Percentiles rank a stretch among this genome's conserved stretches.
These are phyloP conservation scores for Poecilia wingei DNA, from an alignment of 2,797 vertebrate species.

Conservation along the genomic window DNA sequence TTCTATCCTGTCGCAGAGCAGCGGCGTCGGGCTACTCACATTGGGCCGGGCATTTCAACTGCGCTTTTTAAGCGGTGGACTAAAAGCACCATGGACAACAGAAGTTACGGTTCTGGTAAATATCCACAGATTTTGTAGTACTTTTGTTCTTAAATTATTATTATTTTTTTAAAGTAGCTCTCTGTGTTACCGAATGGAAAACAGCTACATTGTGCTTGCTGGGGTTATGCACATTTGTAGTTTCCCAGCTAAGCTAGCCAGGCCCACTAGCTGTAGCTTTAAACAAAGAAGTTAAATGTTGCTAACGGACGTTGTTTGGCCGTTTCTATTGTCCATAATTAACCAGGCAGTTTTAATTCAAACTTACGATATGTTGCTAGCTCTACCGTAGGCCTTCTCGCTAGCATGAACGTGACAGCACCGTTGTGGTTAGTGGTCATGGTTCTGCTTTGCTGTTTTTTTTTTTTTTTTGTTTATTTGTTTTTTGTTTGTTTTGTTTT, in stretches of 20 bases:
- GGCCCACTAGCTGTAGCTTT: background rate
- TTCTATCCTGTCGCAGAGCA: background rate
- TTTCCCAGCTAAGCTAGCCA: background rate
- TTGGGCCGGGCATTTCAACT: fast-evolving
- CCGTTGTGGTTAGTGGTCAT: background rate
- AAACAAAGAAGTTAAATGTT: background rate
- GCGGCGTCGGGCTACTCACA: too few species aligned
- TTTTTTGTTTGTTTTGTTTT: too few species aligned
- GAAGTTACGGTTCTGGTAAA: constrained; percentile 74
- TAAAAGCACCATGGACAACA: constrained; percentile 63
- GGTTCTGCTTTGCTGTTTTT: constrained; percentile 1
- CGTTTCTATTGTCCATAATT: background rate
- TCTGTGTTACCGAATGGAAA: background rate
- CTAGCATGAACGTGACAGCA: background rate
- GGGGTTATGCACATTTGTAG: background rate
- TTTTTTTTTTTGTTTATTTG: background rate
- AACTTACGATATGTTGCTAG: fast-evolving
- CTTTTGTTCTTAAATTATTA: too few species aligned
- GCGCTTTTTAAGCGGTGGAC: background rate
- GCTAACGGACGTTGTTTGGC: fast-evolving
- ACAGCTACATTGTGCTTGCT: constrained; percentile 10
- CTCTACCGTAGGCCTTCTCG: background rate
- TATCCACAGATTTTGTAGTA: background rate
- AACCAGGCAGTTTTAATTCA: background rate
- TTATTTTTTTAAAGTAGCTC: too few species aligned